Evolutionary conservation across 2,113 vertebrate species (phyloP), one percentile per base, ranked within the genome.

Genomic region (Paratilapia polleni): DNA sequence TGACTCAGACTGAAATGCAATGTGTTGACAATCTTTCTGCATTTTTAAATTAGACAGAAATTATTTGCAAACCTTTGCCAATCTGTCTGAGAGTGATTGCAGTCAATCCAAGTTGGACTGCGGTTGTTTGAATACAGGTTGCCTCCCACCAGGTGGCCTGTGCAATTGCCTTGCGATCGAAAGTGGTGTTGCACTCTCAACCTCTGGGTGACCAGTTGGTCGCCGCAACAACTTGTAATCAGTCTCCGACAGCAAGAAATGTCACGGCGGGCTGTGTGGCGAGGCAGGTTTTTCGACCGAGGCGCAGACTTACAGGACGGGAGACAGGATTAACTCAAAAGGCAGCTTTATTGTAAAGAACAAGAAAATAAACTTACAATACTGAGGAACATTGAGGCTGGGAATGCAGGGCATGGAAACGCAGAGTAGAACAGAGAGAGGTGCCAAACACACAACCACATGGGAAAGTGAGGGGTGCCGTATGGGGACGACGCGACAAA

Each of bases 1-100:
- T 43, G 24, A 43, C 62, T 43, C 36, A 66, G 49, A 70, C 20
- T 4, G n/a, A 0, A 70, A 0, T 70, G 41, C 19, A 28, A 28
- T 28, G 43, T n/a, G n/a, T n/a, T n/a, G n/a, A n/a, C n/a, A n/a
- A n/a, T n/a, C 15, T 49, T 1, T 28, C 66, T 8, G 24, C 43
- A 26, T 8, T 28, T 70, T 17, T 70, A 28, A 70, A 49, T 70
- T 70, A 28, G 24, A 49, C 2, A 17, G 43, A 2, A 70, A 12
- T 1, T 49, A 20, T 49, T 47, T 0, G 2, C 1, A 0, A 28
- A 49, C 49, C 0, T 0, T 70, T 17, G 1, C 9, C 43, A 49
- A 22, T 19, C 24, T 49, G 24, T 0, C 5, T 49, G 66, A 3
- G 3, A 70, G 15, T 49, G 41, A 70, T 6, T 70, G 66, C 43